Conservation (phyloP, 2,797 vertebrate species). For the Avahi laniger region DNA sequence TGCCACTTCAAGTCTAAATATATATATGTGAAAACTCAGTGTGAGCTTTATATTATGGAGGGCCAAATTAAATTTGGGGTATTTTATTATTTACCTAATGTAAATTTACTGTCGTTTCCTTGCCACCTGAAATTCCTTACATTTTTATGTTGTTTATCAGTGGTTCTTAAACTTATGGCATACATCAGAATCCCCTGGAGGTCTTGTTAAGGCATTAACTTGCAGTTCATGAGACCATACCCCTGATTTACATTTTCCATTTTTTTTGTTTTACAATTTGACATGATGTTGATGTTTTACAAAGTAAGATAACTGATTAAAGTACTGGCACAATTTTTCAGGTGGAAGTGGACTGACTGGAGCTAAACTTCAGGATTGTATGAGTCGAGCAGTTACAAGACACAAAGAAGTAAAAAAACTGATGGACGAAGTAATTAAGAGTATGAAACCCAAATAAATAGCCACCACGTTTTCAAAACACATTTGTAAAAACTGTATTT, state of each 20-base stretch:
- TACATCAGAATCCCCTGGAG: background rate
- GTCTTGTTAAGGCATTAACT: background rate
- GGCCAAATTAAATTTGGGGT: background rate
- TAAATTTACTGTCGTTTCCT: background rate
- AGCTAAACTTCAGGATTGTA: constrained; percentile 95
- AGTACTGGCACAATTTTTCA: constrained; percentile 73
- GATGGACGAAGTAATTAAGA: constrained; percentile 90
- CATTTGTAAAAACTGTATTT: constrained; percentile 97
- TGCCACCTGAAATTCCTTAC: background rate
- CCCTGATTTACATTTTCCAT: background rate
- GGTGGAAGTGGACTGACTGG: constrained; percentile 91
- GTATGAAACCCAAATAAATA: constrained; percentile 86
- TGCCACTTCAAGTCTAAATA: background rate
- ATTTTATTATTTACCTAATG: background rate
- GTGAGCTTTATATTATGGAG: background rate
- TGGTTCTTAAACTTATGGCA: background rate
- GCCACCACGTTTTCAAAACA: constrained; percentile 72
- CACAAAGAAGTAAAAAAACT: constrained; percentile 94
- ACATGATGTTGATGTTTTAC: background rate
- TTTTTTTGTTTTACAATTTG: background rate
- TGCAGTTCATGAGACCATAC: background rate
- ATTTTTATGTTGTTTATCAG: background rate
- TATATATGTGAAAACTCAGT: background rate
- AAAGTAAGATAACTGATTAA: background rate
- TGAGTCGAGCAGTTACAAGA: constrained; percentile 90